Evolutionary conservation across 2,888 invertebrate species (phyloP), one percentile per base, ranked within the genome.

Genomic region (Pyralis farinalis): DNA sequence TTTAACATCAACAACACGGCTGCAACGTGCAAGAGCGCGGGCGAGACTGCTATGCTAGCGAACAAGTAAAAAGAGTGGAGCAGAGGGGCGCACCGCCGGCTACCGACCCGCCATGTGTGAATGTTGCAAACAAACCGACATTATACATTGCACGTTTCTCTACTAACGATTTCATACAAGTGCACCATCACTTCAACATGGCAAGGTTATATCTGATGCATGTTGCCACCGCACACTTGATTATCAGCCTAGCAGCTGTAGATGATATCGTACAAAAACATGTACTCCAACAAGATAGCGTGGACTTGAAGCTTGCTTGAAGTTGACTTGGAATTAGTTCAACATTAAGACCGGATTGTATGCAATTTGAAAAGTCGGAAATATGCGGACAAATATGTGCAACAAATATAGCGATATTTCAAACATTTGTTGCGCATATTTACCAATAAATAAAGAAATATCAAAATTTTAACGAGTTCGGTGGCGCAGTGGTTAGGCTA

Each of bases 21-120:
- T 58, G 62, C 58, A 63, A 58, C 53, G 63, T 59, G 59, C 63
- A 63, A 71, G 55, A 64, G 65, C 74, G 64, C 78, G 76, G 67
- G 71, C 71, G 74, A 55, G 58, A 85, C 86, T 82, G 71, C 16
- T 16, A 4, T 3, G 4, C 16, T 2, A 16, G 4, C 16, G 16
- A 16, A 16, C 64, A 57, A 75, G 74, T 65, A 69, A 71, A 25
- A 71, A 72, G 59, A 60, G 53, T 16, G 52, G 53, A 53, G 16
- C 16, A 2, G 25, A 25, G 25, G 25, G 27, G 11, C 16, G 20
- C 9, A 28, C 16, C 48, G 62, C 60, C 68, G 68, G 62, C 63
- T 66, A 63, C 53, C 63, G 61, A 61, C 59, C 60, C 69, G 58
- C 69, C 80, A 80, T 77, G 74, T 75, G 79, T 63, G 65, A 47